Conservation (phyloP, 1,140 invertebrate species). For the Diuraphis noxia region DNA sequence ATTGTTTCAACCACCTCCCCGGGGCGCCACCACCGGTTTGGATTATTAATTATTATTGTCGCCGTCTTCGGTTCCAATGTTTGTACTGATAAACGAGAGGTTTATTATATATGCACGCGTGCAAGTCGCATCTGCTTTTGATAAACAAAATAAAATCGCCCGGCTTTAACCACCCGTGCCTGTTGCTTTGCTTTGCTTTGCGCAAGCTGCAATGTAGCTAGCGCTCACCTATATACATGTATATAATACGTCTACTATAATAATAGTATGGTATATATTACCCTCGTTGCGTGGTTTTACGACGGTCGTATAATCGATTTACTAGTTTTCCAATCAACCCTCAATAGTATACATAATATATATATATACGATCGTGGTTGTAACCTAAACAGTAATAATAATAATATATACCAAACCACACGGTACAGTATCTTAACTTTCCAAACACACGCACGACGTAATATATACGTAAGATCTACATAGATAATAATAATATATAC, state of each 20-base stretch:
- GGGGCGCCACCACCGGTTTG: neutral
- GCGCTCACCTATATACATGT: neutral
- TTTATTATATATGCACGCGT: neutral
- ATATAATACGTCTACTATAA: neutral
- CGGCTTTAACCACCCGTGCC: neutral
- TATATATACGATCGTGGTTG: no score
- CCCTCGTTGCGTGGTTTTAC: conserved; percentile 27
- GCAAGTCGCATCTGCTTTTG: conserved; percentile 28
- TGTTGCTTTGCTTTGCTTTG: conserved; percentile 37
- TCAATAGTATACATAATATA: neutral
- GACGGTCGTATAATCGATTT: conserved; percentile 47
- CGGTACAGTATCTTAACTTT: neutral
- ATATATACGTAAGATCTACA: neutral
- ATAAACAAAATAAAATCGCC: conserved; percentile 23
- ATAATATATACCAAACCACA: neutral
- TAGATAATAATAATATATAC: conserved; percentile 5
- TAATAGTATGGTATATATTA: neutral
- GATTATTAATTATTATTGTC: conserved; percentile 32
- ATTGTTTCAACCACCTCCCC: conserved; percentile 29
- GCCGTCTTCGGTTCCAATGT: neutral
- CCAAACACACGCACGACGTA: neutral
- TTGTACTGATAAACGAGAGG: conserved; percentile 36
- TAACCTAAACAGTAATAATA: neutral
- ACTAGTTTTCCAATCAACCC: conserved; percentile 32
- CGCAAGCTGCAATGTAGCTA: conserved; percentile 12